Percentiles rank a stretch among this genome's conserved stretches.
These are phyloP conservation scores for Venustoraphidia nigricollis DNA, from an alignment of 2,888 invertebrate species.

Conservation along the genomic window DNA sequence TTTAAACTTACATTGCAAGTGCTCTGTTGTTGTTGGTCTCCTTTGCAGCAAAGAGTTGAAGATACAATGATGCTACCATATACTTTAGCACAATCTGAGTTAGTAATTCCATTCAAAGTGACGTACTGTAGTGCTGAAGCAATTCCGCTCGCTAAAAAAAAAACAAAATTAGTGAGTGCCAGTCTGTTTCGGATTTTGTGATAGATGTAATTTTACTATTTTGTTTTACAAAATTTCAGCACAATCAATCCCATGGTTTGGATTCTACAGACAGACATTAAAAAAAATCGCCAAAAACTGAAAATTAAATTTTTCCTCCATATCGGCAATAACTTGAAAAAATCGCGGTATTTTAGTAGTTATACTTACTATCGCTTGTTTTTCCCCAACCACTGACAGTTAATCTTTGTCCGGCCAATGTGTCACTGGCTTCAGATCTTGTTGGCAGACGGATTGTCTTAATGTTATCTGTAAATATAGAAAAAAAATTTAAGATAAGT, in stretches of 20 bases:
- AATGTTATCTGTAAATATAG: conserved; percentile 11
- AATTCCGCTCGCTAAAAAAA: no score
- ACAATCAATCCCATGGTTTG: no score
- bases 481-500: not conserved
- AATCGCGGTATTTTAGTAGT: not conserved
- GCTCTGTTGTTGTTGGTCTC: conserved; percentile 13
- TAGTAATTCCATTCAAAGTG: conserved; percentile 15
- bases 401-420: conserved; percentile 4
- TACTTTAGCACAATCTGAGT: conserved; percentile 13
- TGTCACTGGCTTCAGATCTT: conserved; percentile 2
- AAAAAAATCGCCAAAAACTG: no score
- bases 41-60: conserved; percentile 16
- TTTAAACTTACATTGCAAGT: conserved; percentile 19
- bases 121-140: conserved; percentile 9
- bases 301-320: no score
- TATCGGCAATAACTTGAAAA: no score
- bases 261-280: no score
- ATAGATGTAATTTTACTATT: no score
- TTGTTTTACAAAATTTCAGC: no score
- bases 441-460: conserved; percentile 12
- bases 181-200: no score
- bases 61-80: conserved; percentile 14
- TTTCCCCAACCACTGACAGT: conserved; percentile 18
- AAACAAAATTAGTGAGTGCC: no score
- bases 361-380: conserved; percentile 13